Base-by-base conservation (phyloP, 2,113 vertebrate genomes). In the Melospiza melodia region DNA sequence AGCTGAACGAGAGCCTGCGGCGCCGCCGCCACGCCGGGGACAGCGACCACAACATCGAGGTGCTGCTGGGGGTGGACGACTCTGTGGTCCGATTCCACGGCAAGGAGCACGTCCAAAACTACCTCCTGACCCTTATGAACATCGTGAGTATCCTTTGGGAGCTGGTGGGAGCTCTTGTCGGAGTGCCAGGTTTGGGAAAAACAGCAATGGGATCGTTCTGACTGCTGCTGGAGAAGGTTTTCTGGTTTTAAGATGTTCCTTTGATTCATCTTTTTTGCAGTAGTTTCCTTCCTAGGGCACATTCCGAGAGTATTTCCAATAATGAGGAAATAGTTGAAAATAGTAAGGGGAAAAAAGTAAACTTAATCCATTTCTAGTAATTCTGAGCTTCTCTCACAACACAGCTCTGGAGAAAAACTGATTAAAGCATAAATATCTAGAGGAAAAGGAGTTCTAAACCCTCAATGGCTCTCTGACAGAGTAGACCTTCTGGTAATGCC, bases 71-170 rank as follows among this genome's bases (percentile, higher is more conserved):
- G 2, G 99, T 99, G 37, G 99, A 99, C 3, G 99, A 99, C 97
- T 99, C 99, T 0, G 99, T 99, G 4, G 99, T 99, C 69, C 98
- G 99, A 7, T 99, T 99, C 95, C 99, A 99, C 2, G 99, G 99
- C 91, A 99, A 99, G 91, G 99, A 99, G 89, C 99, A 99, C 0
- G 99, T 99, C n/a, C 99, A 99, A 79, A 99, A 99, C 97, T 99
- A 99, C 98, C 99, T 99, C 52, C 99, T 99, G 57, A 99, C 99
- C 31, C 98, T 99, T 73, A 99, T 99, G 99, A 99, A 99, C 95
- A 99, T 99, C 8, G 99, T 99, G 96, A 99, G 99, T 98, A 94
- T 30, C 6, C 2, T 18, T 19, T 6, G 8, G 35, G 49, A 39
- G 31, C 5, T 68, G 11, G 4, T 37, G 27, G 31, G 5, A 8